Percentiles rank a stretch among this genome's conserved stretches.
These are phyloP conservation scores for Erpetoichthys calabaricus DNA, from an alignment of 2,797 vertebrate species.

Conservation along the genomic window DNA sequence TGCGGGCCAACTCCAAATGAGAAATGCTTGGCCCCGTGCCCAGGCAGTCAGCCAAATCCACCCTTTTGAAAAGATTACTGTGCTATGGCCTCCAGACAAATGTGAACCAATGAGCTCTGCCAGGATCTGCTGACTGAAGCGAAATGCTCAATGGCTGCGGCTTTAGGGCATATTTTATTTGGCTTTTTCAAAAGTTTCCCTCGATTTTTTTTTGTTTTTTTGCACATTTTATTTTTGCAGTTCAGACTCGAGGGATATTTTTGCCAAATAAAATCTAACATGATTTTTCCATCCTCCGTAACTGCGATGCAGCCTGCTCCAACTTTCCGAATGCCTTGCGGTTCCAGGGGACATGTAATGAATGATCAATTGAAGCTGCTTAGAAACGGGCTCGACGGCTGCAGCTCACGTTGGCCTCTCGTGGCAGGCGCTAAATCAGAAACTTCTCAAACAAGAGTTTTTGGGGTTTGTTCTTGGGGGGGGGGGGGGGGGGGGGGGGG, in stretches of 20 bases:
- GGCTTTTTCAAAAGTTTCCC: conserved; percentile 46
- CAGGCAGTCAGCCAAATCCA: conserved; percentile 55
- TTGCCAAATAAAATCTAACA: conserved; percentile 40
- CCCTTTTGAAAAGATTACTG: conserved; percentile 61
- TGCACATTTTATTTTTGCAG: conserved; percentile 1
- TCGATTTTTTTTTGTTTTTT: conserved; percentile 35
- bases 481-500: too few relatives aligned
- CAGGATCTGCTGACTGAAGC: conserved; percentile 47
- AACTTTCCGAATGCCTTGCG: conserved; percentile 22
- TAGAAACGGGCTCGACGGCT: conserved; percentile 15
- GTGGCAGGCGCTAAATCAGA: too few relatives aligned
- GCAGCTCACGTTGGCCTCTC: too few relatives aligned
- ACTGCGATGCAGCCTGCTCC: conserved; percentile 12
- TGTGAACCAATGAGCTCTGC: conserved; percentile 40
- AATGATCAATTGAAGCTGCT: conserved; percentile 46
- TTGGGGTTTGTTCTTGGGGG: too few relatives aligned
- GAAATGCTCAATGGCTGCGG: conserved; percentile 45
- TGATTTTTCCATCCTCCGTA: conserved; percentile 31
- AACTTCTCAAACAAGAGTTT: too few relatives aligned
- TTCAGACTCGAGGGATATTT: conserved; percentile 26
- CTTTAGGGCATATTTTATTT: conserved; percentile 38
- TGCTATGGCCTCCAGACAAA: conserved; percentile 32
- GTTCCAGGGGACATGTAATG: conserved; percentile 37
- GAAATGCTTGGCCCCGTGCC: conserved; percentile 54
- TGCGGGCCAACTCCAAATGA: conserved; percentile 57